Evolutionary conservation across 2,797 vertebrate species (phyloP).

Genomic region (Halcyon smyrnensis): DNA sequence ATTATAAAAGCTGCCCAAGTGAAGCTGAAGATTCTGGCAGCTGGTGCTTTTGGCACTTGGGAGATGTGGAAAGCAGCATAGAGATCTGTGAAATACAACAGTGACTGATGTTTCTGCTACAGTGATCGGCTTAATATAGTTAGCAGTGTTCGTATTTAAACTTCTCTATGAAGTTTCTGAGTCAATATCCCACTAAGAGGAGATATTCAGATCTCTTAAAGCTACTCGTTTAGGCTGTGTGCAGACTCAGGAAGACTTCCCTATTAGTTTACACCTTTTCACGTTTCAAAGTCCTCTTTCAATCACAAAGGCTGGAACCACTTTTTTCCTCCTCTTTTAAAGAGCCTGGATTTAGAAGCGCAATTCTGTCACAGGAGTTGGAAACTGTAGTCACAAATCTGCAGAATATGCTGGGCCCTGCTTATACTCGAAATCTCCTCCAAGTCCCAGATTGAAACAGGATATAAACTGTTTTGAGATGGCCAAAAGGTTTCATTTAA

Average conservation of each 20-base stretch:
- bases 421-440: conserved; percentile 56
- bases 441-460: conserved; percentile 67
- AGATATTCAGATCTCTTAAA: conserved; percentile 73
- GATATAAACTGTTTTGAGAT: conserved; percentile 67
- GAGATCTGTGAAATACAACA: conserved; percentile 73
- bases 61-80: conserved; percentile 73
- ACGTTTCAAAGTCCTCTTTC: conserved; percentile 56
- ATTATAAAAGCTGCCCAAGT: conserved; percentile 73
- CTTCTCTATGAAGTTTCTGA: conserved; percentile 69
- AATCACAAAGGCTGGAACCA: conserved; percentile 50
- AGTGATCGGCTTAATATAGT: conserved; percentile 67
- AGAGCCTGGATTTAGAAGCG: conserved; percentile 58
- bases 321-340: conserved; percentile 41
- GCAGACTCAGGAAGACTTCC: conserved; percentile 66
- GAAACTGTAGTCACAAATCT: conserved; percentile 65
- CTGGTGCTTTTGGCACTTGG: conserved; percentile 74
- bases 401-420: conserved; percentile 63
- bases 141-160: conserved; percentile 62
- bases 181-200: conserved; percentile 59
- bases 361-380: conserved; percentile 63
- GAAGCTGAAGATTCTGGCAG: conserved; percentile 72
- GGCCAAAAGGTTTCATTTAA: conserved; percentile 61
- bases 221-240: conserved; percentile 64
- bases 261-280: conserved; percentile 22
- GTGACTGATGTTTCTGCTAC: conserved; percentile 73